These are phyloP conservation scores for Melanophora roralis DNA, from an alignment of 2,888 invertebrate species.

Conservation along the genomic window DNA sequence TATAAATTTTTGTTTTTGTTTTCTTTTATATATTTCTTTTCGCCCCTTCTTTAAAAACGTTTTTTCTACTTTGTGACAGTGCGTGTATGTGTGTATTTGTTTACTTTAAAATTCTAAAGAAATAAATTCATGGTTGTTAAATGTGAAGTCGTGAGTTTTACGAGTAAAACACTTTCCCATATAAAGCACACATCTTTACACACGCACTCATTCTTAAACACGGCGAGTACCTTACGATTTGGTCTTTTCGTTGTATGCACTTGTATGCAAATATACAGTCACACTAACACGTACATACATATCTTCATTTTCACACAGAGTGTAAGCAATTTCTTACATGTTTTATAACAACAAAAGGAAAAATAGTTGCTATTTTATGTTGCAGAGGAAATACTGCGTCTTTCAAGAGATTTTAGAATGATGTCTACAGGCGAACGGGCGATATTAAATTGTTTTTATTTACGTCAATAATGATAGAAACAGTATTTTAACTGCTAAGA, in stretches of 20 bases:
- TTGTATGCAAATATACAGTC: neutral
- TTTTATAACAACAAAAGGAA: conserved; percentile 29
- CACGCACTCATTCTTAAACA: neutral
- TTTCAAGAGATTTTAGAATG: neutral
- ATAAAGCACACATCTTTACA: neutral
- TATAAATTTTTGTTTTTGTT: conserved; percentile 49
- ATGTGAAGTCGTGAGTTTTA: conserved; percentile 48
- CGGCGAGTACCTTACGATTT: neutral
- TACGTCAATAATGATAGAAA: too few relatives aligned
- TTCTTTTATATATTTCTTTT: neutral
- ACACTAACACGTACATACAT: neutral
- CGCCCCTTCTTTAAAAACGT: neutral
- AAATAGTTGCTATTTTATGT: neutral
- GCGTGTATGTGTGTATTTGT: neutral
- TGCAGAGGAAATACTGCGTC: neutral
- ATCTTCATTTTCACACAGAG: conserved; percentile 45
- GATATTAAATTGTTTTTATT: too few relatives aligned
- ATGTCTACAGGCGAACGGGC: neutral
- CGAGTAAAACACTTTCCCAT: conserved; percentile 26
- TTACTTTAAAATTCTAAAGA: neutral
- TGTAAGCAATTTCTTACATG: conserved; percentile 59
- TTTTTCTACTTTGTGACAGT: neutral
- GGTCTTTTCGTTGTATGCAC: neutral
- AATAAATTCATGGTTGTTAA: conserved; percentile 45
- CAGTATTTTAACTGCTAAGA: too few relatives aligned